These are phyloP conservation scores for Stomatorhinus ivindoensis DNA, from an alignment of 2,113 vertebrate species.

Conservation along the genomic window DNA sequence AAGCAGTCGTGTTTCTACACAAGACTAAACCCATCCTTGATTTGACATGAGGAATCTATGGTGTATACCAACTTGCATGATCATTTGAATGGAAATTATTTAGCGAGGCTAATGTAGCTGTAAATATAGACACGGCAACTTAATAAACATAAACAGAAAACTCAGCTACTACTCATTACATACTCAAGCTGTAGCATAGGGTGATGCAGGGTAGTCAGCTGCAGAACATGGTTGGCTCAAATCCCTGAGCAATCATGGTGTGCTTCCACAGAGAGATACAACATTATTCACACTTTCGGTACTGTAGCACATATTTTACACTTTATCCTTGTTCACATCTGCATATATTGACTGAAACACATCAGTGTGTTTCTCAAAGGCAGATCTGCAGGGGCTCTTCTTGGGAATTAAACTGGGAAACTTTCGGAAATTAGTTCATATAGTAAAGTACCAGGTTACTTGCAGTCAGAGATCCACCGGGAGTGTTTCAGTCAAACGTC, in stretches of 20 bases:
- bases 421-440: background rate
- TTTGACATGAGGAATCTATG: background rate
- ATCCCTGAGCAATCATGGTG: background rate
- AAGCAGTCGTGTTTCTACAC: background rate
- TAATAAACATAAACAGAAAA: background rate
- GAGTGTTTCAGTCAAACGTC: background rate
- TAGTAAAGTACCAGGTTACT: background rate
- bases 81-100: background rate
- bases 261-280: background rate
- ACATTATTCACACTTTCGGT: background rate
- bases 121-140: background rate
- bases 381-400: background rate
- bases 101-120: background rate
- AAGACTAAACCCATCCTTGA: background rate
- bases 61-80: background rate
- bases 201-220: background rate
- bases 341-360: background rate
- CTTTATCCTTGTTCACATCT: background rate
- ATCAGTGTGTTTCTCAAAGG: background rate
- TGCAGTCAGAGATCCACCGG: background rate
- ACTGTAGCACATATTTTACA: background rate
- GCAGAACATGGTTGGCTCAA: background rate
- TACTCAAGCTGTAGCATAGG: background rate
- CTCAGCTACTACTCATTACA: background rate
- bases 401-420: background rate